A percentile compares a stretch with the other conserved stretches of the same genome.
Evolutionary conservation across 2,888 invertebrate species (phyloP).

Genomic region (Himalopsyche tibetana): DNA sequence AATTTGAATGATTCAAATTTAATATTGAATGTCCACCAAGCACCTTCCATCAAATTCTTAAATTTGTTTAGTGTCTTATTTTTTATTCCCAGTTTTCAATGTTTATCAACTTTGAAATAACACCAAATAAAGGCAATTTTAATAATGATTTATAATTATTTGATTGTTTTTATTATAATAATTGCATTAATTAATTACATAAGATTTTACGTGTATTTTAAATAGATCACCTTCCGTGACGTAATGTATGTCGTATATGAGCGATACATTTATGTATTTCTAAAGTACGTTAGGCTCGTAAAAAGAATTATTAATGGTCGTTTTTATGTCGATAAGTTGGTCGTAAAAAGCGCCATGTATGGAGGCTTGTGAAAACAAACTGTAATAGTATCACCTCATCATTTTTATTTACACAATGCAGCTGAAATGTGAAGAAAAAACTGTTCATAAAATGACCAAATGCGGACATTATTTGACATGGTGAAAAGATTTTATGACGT

Average conservation of each 20-base stretch:
- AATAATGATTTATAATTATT: no score
- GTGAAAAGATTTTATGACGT: conserved; percentile 34
- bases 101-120: no score
- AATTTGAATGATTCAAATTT: no score
- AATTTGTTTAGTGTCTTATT: no score
- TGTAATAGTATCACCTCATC: conserved; percentile 54
- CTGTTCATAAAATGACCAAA: conserved; percentile 37
- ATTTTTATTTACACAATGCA: conserved; percentile 53
- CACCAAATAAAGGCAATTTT: no score
- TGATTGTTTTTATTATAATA: no score
- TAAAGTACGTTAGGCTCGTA: conserved; percentile 54
- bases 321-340: conserved; percentile 62
- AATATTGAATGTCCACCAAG: no score
- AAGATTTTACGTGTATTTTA: no score
- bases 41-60: no score
- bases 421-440: conserved; percentile 39
- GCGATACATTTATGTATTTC: conserved; percentile 57
- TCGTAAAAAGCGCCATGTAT: conserved; percentile 48
- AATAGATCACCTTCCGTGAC: background rate
- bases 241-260: conserved; percentile 12
- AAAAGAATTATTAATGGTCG: conserved; percentile 59
- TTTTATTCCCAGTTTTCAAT: no score
- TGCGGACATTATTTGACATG: conserved; percentile 32
- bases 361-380: conserved; percentile 49
- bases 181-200: no score